Percentiles rank a stretch among this genome's conserved stretches.
Evolutionary conservation across 2,797 vertebrate species (phyloP).

Genomic region (Sciaenops ocellatus): DNA sequence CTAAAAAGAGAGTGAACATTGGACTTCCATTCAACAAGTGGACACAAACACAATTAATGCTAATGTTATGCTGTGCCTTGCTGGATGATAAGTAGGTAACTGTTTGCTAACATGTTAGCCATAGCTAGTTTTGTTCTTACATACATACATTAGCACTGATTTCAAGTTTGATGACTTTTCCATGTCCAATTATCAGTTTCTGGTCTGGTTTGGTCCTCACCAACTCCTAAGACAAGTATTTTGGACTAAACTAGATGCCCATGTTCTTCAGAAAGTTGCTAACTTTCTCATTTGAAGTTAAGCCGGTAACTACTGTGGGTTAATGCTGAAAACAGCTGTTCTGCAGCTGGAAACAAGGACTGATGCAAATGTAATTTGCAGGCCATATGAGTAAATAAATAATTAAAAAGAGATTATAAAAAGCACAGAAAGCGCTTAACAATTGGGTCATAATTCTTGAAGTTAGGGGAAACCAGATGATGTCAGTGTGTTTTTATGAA

Average conservation of each 20-base stretch:
- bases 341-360: background rate
- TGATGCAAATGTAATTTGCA: background rate
- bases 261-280: background rate
- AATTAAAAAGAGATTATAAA: background rate
- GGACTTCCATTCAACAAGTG: background rate
- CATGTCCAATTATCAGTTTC: background rate
- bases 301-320: no score
- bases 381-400: background rate
- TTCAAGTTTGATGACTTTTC: background rate
- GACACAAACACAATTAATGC: no score
- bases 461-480: background rate
- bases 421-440: background rate
- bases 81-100: background rate
- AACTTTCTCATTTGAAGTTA: background rate
- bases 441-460: background rate
- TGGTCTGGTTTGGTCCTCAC: background rate
- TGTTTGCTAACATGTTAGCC: background rate
- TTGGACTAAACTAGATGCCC: background rate
- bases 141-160: background rate
- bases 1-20: background rate
- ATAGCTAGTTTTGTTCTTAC: background rate
- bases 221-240: background rate
- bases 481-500: background rate
- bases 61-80: background rate
- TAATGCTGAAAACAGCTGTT: background rate